Conservation (phyloP, 2,888 invertebrate genomes). For the Apodemia zela region DNA sequence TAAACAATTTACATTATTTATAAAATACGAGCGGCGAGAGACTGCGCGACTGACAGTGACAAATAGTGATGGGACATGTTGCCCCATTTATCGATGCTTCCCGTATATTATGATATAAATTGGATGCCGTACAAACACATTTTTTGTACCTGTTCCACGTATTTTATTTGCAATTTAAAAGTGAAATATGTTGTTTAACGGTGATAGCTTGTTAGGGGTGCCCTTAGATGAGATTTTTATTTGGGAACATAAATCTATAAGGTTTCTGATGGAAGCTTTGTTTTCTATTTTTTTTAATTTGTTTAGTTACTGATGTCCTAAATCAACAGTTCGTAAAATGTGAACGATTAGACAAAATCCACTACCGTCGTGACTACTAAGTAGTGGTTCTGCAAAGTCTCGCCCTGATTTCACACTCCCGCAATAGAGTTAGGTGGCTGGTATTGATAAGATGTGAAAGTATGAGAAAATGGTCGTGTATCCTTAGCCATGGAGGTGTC, state of each 20-base stretch:
- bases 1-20: conserved; percentile 14
- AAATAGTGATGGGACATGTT: conserved; percentile 14
- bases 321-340: neutral
- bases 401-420: too few species aligned
- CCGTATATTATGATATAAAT: conserved; percentile 16
- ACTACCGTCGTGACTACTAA: too few species aligned
- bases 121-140: conserved; percentile 15
- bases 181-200: conserved; percentile 14
- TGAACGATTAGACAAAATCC: too few species aligned
- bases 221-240: neutral
- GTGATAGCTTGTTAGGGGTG: neutral
- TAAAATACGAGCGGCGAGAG: conserved; percentile 14
- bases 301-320: neutral
- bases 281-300: too few species aligned
- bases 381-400: too few species aligned
- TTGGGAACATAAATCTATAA: neutral
- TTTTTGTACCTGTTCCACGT: conserved; percentile 13
- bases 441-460: too few species aligned
- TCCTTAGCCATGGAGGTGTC: too few species aligned
- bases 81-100: conserved; percentile 12
- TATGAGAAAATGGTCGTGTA: too few species aligned
- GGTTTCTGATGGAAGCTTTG: too few species aligned
- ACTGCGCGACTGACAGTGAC: conserved; percentile 13
- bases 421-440: too few species aligned
- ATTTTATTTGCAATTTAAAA: conserved; percentile 13